These are phyloP conservation scores for Etheostoma nigrum DNA, from an alignment of 2,797 vertebrate genomes.

Conservation along the genomic window DNA sequence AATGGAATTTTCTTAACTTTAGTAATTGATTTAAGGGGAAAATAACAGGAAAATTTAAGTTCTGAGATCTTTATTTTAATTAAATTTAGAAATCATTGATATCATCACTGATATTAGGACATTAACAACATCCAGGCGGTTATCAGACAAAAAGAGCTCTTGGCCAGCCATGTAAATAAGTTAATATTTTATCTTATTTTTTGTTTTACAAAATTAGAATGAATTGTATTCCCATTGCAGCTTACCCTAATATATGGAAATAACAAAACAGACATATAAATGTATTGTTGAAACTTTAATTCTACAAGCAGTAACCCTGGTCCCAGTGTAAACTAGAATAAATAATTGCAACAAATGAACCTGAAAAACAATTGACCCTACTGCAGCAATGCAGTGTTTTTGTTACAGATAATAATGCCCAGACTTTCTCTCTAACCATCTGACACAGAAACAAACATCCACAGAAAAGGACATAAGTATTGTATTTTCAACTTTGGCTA, in stretches of 20 bases:
- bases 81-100: neutral
- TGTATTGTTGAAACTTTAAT: neutral
- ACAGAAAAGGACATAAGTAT: constrained; percentile 1
- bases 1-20: neutral
- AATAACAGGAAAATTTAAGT: neutral
- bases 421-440: constrained; percentile 8
- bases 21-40: neutral
- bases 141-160: neutral
- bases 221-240: too few relatives aligned
- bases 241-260: neutral
- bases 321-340: constrained; percentile 37
- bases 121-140: neutral
- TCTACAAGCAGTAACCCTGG: constrained; percentile 35
- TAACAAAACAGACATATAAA: neutral
- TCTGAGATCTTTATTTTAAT: neutral
- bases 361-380: neutral
- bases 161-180: neutral
- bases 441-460: constrained; percentile 12
- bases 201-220: neutral
- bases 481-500: neutral
- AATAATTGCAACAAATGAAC: constrained; percentile 15
- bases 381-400: constrained; percentile 11
- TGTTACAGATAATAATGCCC: constrained; percentile 54
- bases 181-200: neutral
- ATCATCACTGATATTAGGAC: neutral